Evolutionary conservation across 2,888 invertebrate species (phyloP), one percentile per base, ranked within the genome.

Genomic region (Furcula furcula): DNA sequence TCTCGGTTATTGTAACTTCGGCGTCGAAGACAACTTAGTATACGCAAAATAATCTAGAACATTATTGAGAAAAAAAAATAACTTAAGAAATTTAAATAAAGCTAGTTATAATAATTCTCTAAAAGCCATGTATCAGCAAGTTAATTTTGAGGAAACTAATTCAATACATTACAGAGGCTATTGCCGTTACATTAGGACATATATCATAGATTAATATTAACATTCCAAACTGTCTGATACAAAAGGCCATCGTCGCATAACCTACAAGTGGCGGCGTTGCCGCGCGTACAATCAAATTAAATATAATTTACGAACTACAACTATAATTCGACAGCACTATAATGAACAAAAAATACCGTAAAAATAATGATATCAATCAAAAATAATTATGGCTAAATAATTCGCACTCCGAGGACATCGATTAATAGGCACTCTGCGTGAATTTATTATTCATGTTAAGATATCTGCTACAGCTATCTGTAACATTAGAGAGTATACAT

Each of bases 381-480:
- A 82, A 81, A 57, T 56, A 66, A 78, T 82, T 78, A 88, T 85
- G 86, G 84, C 87, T 85, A 85, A 78, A 74, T 72, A 76, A 71
- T 61, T 76, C 72, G 76, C 73, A 71, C 64, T 69, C 67, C 62
- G 76, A 82, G 80, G 80, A 83, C 72, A 79, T 76, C 76, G 75
- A n/a, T 76, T 72, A 73, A 73, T 84, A 88, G 88, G 88, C 88
- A 88, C 88, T 87, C 86, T 80, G 87, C 74, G 87, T 86, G 84
- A 85, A 79, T 82, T 79, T 73, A 65, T 59, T 69, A 65, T 63
- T 76, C 58, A 70, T 79, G 76, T 83, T 71, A n/a, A 74, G 54
- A 54, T 58, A 28, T 19, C 65, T 68, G 61, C 74, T 78, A 79
- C 55, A 65, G 66, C 65, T 59, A 11, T 70, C n/a, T n/a, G n/a